Base-by-base conservation (phyloP, 1,140 invertebrate genomes). In the Zaprionus tsacasi region DNA sequence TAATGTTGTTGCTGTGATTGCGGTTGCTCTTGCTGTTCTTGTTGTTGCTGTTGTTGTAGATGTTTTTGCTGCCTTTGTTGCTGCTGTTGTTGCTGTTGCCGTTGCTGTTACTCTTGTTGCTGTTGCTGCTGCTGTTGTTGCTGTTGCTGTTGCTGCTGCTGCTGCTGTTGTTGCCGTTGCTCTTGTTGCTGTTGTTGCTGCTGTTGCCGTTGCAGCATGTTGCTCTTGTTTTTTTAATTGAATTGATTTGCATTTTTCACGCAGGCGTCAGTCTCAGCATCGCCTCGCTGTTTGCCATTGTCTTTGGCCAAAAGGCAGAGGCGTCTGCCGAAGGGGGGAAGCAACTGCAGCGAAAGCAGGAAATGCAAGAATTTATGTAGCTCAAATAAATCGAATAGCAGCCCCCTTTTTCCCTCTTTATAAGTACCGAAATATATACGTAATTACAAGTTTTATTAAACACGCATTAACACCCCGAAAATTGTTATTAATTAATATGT, bases 241-340 rank as follows among this genome's bases (percentile, higher is more conserved):
- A 88, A 88, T 89, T 89, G 85, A 89, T 89, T 89, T 89, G 85
- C 85, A 89, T 89, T 89, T 89, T 89, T 89, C 85, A 89, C 85
- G 85, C 85, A 89, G 85, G 85, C 85, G 85, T 89, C 82, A 82
- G 75, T 81, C 21, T 21, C 21, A 21, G 21, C 21, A 21, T 83
- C 67, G 40, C 50, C 50, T 67, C 54, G 80, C 64, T 83, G 74
- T 85, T 83, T 83, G 81, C 3, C 81, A 85, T 83, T 83, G 81
- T 69, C 77, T 65, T 57, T 67, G 12, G 25, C 27, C 33, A 7
- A 1, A 61, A 21, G 21, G 59, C 12, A 17, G 11, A 25, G 11
- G 2, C 6, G 8, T 21, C 50, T 4, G 6, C 6, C 6, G 36
- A 12, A 12, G 36, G 7, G 13, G 1, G 0, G 12, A n/a, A 6